Base-by-base conservation (phyloP, 2,797 vertebrate genomes). In the Aulostomus chinensis region DNA sequence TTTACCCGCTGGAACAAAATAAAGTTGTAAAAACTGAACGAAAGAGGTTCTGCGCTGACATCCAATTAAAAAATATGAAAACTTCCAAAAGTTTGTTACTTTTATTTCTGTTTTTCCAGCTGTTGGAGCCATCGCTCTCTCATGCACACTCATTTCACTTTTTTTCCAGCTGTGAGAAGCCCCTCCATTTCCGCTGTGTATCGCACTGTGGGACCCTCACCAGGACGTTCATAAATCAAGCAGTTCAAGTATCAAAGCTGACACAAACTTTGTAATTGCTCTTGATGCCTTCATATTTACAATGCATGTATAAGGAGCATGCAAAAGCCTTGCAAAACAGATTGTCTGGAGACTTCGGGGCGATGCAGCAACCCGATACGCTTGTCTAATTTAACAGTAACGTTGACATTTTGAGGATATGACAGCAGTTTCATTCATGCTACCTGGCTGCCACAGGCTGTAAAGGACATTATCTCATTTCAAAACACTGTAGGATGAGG, bases 401-500 rank as follows among this genome's bases (percentile, higher is more conserved):
- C n/a, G n/a, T 55, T 51, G 46, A 52, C 31, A 59, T 62, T 45
- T 49, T 33, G 15, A 72, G 54, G 33, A 51, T 37, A 64, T 38
- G 47, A 39, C 43, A 50, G 37, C 6, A 50, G n/a, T n/a, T n/a
- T n/a, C n/a, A n/a, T n/a, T 68, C 69, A 31, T 53, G 43, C 43
- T 31, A 28, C 49, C 66, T 72, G 81, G 78, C 82, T 86, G 80
- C 78, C 45, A 37, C 76, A 61, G 65, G 70, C 85, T 85, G 77
- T 52, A 43, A 78, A 85, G 58, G 57, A 78, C 71, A 80, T 86
- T 73, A 72, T 76, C 58, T 75, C 26, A 52, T 63, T 80, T 70
- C 45, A 74, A 73, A 81, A 80, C 66, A 72, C 41, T 17, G 58
- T 38, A 47, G 61, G 57, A 86, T 84, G 78, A 85, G 73, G 66